Percentiles rank a stretch among this genome's conserved stretches.
Evolutionary conservation across 2,797 vertebrate species (phyloP).

Genomic region (Macropodus opercularis): DNA sequence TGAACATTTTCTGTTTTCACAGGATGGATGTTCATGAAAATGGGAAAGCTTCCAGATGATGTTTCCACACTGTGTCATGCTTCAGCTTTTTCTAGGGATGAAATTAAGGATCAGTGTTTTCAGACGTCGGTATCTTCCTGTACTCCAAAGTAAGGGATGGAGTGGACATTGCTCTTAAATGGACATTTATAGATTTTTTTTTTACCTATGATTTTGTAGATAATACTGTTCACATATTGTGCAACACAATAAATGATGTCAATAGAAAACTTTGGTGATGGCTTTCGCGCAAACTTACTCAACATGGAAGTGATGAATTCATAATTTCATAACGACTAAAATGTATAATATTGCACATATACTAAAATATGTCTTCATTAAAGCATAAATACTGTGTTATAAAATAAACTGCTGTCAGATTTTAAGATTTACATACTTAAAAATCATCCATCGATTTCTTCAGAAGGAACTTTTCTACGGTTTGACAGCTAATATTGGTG

Average conservation of each 20-base stretch:
- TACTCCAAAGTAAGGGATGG: conserved; percentile 21
- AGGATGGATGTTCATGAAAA: conserved; percentile 96
- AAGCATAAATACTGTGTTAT: too few species aligned
- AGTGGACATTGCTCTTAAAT: conserved; percentile 40
- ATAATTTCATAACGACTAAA: not conserved
- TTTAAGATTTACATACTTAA: too few species aligned
- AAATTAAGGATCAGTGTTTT: conserved; percentile 51
- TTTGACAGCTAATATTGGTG: too few species aligned
- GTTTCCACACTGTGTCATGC: conserved; percentile 28
- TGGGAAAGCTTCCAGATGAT: conserved; percentile 93
- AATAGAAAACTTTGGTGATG: conserved; percentile 40
- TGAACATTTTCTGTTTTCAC: conserved; percentile 28
- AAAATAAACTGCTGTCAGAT: too few species aligned
- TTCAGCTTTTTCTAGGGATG: conserved; percentile 27
- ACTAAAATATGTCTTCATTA: not conserved
- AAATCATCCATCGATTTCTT: conserved; percentile 14
- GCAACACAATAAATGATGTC: conserved; percentile 65
- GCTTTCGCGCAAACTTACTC: conserved; percentile 17
- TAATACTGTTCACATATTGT: conserved; percentile 65
- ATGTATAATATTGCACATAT: not conserved
- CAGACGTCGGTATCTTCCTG: conserved; percentile 11
- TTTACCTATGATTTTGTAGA: conserved; percentile 73
- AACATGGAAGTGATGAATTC: not conserved
- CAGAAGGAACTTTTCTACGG: too few species aligned
- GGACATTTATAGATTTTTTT: conserved; percentile 61